These are phyloP conservation scores for Cryptotermes secundus DNA, from an alignment of 1,140 invertebrate species.

Conservation along the genomic window DNA sequence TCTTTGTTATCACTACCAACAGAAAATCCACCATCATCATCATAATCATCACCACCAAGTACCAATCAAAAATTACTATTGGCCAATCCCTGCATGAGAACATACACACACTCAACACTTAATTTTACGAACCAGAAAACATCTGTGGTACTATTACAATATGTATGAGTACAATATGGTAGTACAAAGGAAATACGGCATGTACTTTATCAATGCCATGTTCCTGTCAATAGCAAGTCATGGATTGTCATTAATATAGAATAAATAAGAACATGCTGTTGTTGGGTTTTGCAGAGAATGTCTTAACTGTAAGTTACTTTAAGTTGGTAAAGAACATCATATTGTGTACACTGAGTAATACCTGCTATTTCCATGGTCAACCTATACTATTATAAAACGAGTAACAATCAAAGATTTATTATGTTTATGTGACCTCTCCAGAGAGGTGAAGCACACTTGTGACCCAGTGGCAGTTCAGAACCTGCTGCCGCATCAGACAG, in stretches of 20 bases:
- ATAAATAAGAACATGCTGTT: not conserved
- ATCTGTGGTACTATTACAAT: constrained; percentile 9
- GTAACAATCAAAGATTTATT: constrained; percentile 34
- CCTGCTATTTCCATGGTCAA: constrained; percentile 23
- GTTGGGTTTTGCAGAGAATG: constrained; percentile 33
- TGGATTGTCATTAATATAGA: constrained; percentile 25
- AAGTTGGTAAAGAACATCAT: constrained; percentile 23
- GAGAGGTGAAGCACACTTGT: constrained; percentile 34
- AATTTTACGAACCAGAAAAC: constrained; percentile 23
- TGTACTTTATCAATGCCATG: not conserved
- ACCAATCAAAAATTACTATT: constrained; percentile 20
- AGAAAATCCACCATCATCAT: constrained; percentile 9
- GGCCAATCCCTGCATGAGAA: constrained; percentile 24
- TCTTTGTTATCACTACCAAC: constrained; percentile 26
- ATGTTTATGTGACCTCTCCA: constrained; percentile 32
- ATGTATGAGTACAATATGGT: not conserved
- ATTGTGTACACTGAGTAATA: constrained; percentile 27
- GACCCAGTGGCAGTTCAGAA: constrained; percentile 27
- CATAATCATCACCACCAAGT: not conserved
- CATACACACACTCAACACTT: constrained; percentile 28
- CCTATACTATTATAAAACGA: constrained; percentile 34
- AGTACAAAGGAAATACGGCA: constrained; percentile 6
- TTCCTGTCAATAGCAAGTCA: not conserved
- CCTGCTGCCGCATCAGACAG: not conserved
- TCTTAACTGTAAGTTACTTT: constrained; percentile 5